Conservation (phyloP, 2,113 vertebrate genomes). For the Herpailurus yagouaroundi region DNA sequence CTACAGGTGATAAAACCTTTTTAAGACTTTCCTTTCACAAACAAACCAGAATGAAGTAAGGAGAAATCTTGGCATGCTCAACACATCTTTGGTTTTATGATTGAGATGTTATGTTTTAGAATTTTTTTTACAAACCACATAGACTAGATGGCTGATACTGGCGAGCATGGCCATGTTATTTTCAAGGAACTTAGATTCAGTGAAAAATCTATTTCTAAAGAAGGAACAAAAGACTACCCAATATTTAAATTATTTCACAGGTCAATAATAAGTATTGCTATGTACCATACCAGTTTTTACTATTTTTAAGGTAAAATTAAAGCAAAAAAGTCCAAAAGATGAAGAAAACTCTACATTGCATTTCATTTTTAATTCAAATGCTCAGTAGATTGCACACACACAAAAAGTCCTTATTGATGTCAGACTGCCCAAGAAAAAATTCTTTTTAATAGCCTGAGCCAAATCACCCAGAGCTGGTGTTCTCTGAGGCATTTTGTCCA, state of each 20-base stretch:
- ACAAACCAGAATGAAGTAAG: not conserved
- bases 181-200: not conserved
- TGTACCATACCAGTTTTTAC: not conserved
- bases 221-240: not conserved
- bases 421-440: not conserved
- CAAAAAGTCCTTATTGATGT: not conserved
- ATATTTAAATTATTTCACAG: not conserved
- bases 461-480: not conserved
- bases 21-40: not conserved
- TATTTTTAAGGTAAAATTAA: constrained; percentile 12
- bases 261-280: not conserved
- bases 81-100: not conserved
- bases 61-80: not conserved
- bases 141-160: not conserved
- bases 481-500: not conserved
- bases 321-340: not conserved
- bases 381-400: not conserved
- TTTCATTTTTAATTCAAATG: constrained; percentile 50
- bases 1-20: not conserved
- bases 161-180: not conserved
- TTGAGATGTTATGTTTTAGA: not conserved
- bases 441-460: not conserved
- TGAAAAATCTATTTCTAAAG: constrained; percentile 29
- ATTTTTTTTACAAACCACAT: not conserved
- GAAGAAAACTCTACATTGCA: not conserved